phyloP scores from a whole-genome alignment of 2,797 vertebrate species.

The Myripristis jacobus region DNA sequence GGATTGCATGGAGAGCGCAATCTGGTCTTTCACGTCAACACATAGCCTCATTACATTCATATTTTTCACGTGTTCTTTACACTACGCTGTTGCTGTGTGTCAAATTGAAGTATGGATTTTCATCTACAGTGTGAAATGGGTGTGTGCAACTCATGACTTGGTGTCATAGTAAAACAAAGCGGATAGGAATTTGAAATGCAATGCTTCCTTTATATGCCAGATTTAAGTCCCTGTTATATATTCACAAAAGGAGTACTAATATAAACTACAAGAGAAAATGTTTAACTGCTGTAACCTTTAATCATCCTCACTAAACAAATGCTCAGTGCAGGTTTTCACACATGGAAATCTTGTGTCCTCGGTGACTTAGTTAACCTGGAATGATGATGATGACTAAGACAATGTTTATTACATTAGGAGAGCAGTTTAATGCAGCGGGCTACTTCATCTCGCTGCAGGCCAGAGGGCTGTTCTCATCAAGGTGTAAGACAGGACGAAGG shows the following conservation, averaged over 20 bases:
- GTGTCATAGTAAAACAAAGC: not conserved
- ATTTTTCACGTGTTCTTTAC: not conserved
- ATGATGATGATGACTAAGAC: constrained; percentile 58
- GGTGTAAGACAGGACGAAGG: constrained; percentile 40
- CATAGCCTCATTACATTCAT: not conserved
- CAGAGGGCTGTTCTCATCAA: constrained; percentile 40
- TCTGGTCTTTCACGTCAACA: not conserved
- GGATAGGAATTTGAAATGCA: not conserved
- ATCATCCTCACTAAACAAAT: constrained; percentile 48
- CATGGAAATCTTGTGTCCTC: constrained; percentile 49
- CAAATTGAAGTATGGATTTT: not conserved
- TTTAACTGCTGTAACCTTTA: constrained; percentile 43
- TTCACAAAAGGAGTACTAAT: not conserved
- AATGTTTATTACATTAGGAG: constrained; percentile 61
- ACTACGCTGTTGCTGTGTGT: not conserved
- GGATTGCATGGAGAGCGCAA: not conserved
- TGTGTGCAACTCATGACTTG: not conserved
- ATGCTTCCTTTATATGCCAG: not conserved
- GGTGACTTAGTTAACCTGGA: constrained; percentile 65
- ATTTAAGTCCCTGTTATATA: not conserved
- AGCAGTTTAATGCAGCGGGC: constrained; percentile 58
- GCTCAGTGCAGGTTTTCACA: constrained; percentile 60
- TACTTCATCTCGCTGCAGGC: constrained; percentile 60
- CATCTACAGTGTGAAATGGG: not conserved
- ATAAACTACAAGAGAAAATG: not conserved